phyloP scores from a whole-genome alignment of 2,797 vertebrate species.

The Hyperoplus lanceolatus region DNA sequence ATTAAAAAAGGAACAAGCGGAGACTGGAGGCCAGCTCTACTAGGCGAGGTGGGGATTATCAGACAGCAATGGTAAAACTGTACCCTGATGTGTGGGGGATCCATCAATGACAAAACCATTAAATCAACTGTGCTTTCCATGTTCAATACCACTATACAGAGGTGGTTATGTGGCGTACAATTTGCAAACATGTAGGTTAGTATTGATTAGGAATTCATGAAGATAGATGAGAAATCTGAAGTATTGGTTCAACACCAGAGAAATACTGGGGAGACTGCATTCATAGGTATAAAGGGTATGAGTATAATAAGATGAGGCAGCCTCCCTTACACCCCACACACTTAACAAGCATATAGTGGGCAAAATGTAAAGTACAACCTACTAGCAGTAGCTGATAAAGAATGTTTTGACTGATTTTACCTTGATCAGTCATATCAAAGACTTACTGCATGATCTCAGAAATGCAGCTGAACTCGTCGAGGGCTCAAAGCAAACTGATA shows the following conservation, averaged over 20 bases:
- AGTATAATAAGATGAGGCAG: slow-evolving; percentile 3
- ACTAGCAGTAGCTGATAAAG: not conserved
- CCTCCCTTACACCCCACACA: not conserved
- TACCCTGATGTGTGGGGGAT: slow-evolving; percentile 44
- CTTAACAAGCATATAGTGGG: not conserved
- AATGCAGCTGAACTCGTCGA: slow-evolving; percentile 28
- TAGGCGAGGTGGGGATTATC: slow-evolving; percentile 34
- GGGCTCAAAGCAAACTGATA: slow-evolving; percentile 50
- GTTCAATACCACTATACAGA: slow-evolving; percentile 44
- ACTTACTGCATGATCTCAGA: slow-evolving; percentile 18
- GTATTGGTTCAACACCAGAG: slow-evolving; percentile 23
- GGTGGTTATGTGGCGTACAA: slow-evolving; percentile 34
- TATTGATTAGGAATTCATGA: slow-evolving; percentile 58
- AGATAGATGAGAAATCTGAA: slow-evolving; percentile 46
- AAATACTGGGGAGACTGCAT: slow-evolving; percentile 40
- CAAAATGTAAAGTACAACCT: slow-evolving; percentile 11
- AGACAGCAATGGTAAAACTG: slow-evolving; percentile 34
- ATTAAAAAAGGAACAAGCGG: slow-evolving; percentile 30
- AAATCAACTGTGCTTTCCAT: slow-evolving; percentile 24
- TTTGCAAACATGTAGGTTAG: slow-evolving; percentile 42
- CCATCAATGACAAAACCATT: slow-evolving; percentile 59
- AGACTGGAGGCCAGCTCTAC: slow-evolving; percentile 7
- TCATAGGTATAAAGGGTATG: not conserved
- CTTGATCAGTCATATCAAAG: slow-evolving; percentile 18
- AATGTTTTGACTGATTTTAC: slow-evolving; percentile 12